phyloP scores from a whole-genome alignment of 1,140 invertebrate species.

The Oryctes rhinoceros region DNA sequence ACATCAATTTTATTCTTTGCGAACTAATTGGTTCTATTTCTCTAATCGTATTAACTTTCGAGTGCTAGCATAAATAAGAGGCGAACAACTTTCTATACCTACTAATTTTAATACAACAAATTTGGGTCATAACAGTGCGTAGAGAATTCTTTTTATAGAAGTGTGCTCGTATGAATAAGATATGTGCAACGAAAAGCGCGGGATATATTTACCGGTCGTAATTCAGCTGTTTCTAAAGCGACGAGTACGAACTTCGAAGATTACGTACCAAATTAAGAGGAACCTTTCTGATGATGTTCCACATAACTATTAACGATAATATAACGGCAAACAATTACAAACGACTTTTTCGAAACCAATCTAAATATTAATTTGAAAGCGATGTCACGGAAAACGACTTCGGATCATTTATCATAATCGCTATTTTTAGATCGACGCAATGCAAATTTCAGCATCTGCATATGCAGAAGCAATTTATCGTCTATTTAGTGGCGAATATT shows the following conservation, averaged over 20 bases:
- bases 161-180: no score
- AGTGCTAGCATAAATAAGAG: conserved; percentile 28
- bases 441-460: background rate
- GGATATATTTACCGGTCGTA: background rate
- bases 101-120: conserved; percentile 32
- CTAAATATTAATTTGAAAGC: background rate
- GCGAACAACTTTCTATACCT: conserved; percentile 30
- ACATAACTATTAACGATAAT: no score
- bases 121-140: background rate
- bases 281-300: no score
- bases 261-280: no score
- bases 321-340: no score
- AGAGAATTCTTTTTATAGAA: background rate
- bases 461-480: background rate
- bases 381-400: background rate
- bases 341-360: no score
- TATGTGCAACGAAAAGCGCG: no score
- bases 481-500: conserved; percentile 3
- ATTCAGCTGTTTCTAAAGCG: background rate
- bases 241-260: background rate
- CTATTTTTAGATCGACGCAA: conserved; percentile 3
- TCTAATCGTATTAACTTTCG: conserved; percentile 27
- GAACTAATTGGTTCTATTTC: conserved; percentile 31
- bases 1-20: background rate
- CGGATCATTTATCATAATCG: background rate